Percentiles rank a stretch among this genome's conserved stretches.
phyloP scores from a whole-genome alignment of 1,140 invertebrate genomes.

The Thrips palmi region DNA sequence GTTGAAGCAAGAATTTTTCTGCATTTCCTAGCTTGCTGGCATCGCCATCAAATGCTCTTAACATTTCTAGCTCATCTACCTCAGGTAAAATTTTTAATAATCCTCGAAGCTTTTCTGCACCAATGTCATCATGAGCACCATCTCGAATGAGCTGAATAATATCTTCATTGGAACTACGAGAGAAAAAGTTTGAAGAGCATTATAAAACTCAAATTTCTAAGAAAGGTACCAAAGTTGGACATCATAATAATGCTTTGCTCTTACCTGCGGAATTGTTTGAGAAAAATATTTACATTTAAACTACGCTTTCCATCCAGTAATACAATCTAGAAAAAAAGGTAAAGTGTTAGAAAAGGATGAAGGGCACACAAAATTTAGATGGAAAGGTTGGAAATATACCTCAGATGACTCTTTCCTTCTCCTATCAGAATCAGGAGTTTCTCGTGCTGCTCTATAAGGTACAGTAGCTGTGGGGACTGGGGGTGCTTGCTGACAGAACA shows the following conservation, averaged over 20 bases:
- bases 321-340: constrained; percentile 46
- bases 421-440: constrained; percentile 22
- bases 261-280: constrained; percentile 89
- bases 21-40: constrained; percentile 67
- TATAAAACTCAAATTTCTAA: background rate
- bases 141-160: constrained; percentile 74
- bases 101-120: constrained; percentile 77
- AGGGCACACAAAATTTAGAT: background rate
- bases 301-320: constrained; percentile 87
- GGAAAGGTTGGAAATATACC: no score
- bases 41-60: constrained; percentile 71
- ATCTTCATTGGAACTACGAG: constrained; percentile 66
- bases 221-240: background rate
- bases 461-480: constrained; percentile 33
- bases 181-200: constrained; percentile 11
- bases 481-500: constrained; percentile 71
- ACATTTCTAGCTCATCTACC: constrained; percentile 79
- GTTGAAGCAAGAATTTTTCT: constrained; percentile 77
- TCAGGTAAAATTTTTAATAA: constrained; percentile 85
- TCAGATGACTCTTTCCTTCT: constrained; percentile 48
- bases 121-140: constrained; percentile 75
- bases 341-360: constrained; percentile 5
- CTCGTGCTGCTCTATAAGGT: constrained; percentile 19
- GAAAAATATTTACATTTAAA: constrained; percentile 92
- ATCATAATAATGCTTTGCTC: constrained; percentile 10